Percentiles rank a stretch among this genome's conserved stretches.
Evolutionary conservation across 1,140 invertebrate species (phyloP).

Genomic region (Xylocopa sonorina): DNA sequence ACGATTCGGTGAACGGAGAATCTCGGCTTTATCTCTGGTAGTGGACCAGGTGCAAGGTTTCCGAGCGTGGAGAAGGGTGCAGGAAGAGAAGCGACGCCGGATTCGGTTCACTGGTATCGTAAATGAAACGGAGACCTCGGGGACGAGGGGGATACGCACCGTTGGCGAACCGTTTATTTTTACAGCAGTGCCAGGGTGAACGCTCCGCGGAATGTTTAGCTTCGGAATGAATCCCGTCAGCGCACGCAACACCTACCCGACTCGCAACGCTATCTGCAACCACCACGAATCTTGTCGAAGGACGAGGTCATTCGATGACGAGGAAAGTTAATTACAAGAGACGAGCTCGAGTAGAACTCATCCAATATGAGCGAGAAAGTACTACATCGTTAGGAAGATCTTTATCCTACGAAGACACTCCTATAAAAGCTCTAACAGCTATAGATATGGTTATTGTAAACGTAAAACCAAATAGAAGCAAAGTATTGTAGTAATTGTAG

Average conservation of each 20-base stretch:
- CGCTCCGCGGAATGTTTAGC: constrained; percentile 74
- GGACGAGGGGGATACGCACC: constrained; percentile 59
- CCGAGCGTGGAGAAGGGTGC: background rate
- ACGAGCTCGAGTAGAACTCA: no score
- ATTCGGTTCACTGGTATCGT: constrained; percentile 60
- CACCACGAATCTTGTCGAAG: constrained; percentile 17
- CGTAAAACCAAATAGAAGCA: no score
- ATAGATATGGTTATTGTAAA: no score
- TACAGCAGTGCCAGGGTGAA: constrained; percentile 78
- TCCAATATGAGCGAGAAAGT: no score
- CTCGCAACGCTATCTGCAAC: background rate
- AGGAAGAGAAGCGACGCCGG: constrained; percentile 32
- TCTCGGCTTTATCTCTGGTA: background rate
- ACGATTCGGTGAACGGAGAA: background rate
- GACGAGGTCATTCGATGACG: background rate
- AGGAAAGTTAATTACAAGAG: background rate
- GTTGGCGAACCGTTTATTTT: constrained; percentile 76
- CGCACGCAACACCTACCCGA: background rate
- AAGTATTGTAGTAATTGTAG: no score
- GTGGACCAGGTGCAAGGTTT: constrained; percentile 18
- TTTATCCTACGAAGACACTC: no score
- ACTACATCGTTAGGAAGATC: no score
- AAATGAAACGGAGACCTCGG: constrained; percentile 63
- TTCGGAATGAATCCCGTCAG: constrained; percentile 61
- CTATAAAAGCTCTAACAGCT: no score